These are phyloP conservation scores for Aphelocoma californica DNA, from an alignment of 2,797 vertebrate species.

Conservation along the genomic window DNA sequence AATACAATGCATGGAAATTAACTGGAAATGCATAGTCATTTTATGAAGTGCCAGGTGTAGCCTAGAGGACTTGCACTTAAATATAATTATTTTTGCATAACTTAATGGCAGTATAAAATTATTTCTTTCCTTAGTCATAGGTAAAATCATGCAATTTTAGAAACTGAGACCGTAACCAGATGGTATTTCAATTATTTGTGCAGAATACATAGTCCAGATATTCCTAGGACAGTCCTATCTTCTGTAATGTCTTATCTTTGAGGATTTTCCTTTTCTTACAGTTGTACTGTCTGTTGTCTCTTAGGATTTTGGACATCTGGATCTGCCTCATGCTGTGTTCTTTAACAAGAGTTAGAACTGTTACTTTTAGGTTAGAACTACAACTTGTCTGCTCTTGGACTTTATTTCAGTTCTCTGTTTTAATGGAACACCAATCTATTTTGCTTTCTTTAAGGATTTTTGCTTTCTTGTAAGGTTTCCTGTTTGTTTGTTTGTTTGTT, in stretches of 20 bases:
- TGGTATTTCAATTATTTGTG: background rate
- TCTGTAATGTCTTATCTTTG: background rate
- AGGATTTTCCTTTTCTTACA: background rate
- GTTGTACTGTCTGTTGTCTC: background rate
- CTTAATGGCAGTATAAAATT: background rate
- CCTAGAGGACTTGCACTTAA: background rate
- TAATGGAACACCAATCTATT: background rate
- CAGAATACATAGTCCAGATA: background rate
- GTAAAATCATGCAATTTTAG: background rate
- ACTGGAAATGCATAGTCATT: background rate
- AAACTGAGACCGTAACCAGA: background rate
- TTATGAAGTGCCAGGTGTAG: background rate
- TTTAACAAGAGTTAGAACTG: background rate
- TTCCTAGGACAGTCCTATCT: background rate
- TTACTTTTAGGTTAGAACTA: background rate
- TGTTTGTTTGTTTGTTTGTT: background rate
- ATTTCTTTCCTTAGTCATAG: background rate
- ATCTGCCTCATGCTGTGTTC: background rate
- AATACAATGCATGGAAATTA: background rate
- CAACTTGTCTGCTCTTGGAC: background rate
- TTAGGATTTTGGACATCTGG: background rate
- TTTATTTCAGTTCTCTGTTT: background rate
- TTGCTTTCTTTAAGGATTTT: background rate
- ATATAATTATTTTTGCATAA: background rate
- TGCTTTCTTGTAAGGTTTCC: background rate